A percentile compares a stretch with the other conserved stretches of the same genome.
These are phyloP conservation scores for Sigmodon hispidus DNA, from an alignment of 2,113 vertebrate genomes.

Conservation along the genomic window DNA sequence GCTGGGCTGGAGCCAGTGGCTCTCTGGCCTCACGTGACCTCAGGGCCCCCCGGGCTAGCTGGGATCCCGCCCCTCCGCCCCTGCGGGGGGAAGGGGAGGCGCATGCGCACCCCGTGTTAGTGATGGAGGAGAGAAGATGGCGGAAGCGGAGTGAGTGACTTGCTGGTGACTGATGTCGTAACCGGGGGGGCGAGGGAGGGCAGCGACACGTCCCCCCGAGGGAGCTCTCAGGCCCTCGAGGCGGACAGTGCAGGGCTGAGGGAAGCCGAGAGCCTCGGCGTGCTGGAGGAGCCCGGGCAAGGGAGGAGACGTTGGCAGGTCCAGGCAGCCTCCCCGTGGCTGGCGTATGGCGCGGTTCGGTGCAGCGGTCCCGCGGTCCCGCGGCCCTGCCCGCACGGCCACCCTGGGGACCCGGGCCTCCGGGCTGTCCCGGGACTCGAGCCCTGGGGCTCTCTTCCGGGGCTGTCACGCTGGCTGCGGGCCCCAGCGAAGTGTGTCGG, in stretches of 20 bases:
- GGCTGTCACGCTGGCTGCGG: constrained; percentile 48
- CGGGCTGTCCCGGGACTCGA: background rate
- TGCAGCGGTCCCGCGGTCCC: background rate
- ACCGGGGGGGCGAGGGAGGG: constrained; percentile 70
- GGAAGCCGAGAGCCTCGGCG: background rate
- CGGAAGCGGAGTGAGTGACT: constrained; percentile 87
- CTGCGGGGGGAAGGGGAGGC: constrained; percentile 41
- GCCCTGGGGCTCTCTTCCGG: background rate
- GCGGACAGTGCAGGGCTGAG: background rate
- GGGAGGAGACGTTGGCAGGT: background rate
- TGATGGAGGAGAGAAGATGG: constrained; percentile 89
- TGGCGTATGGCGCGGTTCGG: background rate
- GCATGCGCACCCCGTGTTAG: constrained; percentile 84
- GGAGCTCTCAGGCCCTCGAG: background rate
- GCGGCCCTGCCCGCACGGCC: background rate
- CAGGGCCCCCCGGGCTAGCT: background rate
- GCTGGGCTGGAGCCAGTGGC: background rate
- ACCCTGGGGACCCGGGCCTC: background rate
- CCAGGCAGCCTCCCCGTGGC: constrained; percentile 27
- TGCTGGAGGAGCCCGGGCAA: constrained; percentile 7
- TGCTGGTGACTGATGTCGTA: constrained; percentile 79
- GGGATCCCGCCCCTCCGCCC: constrained; percentile 45
- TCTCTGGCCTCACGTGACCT: constrained; percentile 58
- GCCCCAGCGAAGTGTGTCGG: background rate
- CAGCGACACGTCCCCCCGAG: constrained; percentile 55